Percentiles rank a stretch among this genome's conserved stretches.
phyloP scores from a whole-genome alignment of 2,113 vertebrate genomes.

The Mesocricetus auratus region DNA sequence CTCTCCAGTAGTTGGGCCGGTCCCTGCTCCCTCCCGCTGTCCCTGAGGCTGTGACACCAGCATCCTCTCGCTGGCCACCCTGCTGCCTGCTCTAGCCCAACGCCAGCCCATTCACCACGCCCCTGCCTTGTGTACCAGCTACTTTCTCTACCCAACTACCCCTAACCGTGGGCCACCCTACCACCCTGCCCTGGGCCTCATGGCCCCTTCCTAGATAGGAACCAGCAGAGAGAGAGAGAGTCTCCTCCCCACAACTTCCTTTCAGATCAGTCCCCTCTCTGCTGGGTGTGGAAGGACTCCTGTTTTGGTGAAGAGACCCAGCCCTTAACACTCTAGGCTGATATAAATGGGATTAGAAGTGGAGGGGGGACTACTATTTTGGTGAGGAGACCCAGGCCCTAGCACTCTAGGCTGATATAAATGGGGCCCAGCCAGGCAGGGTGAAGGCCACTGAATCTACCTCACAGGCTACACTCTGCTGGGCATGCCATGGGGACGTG shows the following conservation, averaged over 20 bases:
- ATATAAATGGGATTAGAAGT: background rate
- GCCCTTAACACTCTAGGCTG: background rate
- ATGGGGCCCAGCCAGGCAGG: conserved; percentile 38
- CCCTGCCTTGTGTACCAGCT: background rate
- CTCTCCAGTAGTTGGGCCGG: background rate
- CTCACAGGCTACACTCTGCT: conserved; percentile 64
- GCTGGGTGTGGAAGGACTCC: background rate
- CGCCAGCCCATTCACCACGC: background rate
- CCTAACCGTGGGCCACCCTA: background rate
- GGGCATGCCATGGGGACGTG: background rate
- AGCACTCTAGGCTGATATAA: background rate
- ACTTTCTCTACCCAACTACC: background rate
- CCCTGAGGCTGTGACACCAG: background rate
- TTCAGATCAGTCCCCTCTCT: background rate
- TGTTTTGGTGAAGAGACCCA: background rate
- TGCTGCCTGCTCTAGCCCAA: conserved; percentile 38
- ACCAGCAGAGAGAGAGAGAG: background rate
- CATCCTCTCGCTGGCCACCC: background rate
- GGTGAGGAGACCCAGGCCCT: conserved; percentile 22
- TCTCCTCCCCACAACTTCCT: background rate
- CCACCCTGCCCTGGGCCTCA: background rate
- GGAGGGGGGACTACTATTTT: background rate
- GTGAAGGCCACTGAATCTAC: conserved; percentile 70
- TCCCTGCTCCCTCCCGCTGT: background rate
- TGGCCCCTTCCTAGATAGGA: background rate